Evolutionary conservation across 2,113 vertebrate species (phyloP).

Genomic region (Sylvilagus bachmani): DNA sequence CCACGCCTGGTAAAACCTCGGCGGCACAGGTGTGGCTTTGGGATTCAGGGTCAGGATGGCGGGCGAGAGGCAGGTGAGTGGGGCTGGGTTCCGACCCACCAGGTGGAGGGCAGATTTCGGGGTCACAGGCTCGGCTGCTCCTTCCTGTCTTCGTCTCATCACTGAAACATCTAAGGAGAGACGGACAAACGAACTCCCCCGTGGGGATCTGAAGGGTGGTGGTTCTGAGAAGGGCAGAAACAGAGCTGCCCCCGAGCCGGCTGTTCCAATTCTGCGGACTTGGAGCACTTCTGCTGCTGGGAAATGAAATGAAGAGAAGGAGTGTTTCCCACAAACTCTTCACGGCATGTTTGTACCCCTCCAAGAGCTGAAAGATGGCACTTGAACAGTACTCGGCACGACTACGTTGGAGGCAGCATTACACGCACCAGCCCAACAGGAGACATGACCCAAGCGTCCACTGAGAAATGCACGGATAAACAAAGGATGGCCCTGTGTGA

Average conservation of each 20-base stretch:
- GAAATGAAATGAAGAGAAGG: too few relatives aligned
- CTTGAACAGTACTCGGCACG: background rate
- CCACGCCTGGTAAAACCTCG: background rate
- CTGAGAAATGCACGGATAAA: background rate
- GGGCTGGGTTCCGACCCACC: background rate
- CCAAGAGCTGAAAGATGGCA: background rate
- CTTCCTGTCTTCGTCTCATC: background rate
- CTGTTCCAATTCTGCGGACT: background rate
- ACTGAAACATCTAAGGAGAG: background rate
- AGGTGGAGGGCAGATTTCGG: background rate
- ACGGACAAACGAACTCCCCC: background rate
- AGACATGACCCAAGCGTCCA: background rate
- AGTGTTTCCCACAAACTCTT: too few relatives aligned
- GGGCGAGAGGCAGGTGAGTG: background rate
- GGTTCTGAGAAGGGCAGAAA: constrained; percentile 18
- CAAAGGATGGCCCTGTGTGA: rapidly evolving
- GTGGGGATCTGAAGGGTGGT: background rate
- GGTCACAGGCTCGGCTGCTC: background rate
- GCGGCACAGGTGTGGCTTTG: background rate
- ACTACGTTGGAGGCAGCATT: background rate
- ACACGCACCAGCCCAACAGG: background rate
- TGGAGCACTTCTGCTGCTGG: too few relatives aligned
- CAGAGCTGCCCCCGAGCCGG: background rate
- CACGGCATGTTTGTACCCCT: too few relatives aligned
- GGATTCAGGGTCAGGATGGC: background rate